These are phyloP conservation scores for Neogale vison DNA, from an alignment of 2,113 vertebrate genomes.

Conservation along the genomic window DNA sequence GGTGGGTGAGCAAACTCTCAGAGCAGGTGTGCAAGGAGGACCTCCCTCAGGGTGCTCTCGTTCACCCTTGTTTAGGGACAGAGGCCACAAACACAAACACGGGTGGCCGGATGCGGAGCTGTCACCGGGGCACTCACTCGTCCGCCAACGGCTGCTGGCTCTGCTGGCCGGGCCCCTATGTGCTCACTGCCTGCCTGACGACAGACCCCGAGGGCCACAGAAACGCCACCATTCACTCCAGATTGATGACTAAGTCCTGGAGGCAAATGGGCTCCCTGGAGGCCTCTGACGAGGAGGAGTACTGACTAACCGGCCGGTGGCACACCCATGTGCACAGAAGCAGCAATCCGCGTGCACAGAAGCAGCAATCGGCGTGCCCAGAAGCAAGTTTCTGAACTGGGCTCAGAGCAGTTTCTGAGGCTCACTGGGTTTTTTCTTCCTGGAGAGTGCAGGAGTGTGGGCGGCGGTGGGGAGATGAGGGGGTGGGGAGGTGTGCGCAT, in stretches of 20 bases:
- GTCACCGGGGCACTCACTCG: too few species aligned
- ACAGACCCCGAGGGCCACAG: not conserved
- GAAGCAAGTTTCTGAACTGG: not conserved
- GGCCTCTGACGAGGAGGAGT: not conserved
- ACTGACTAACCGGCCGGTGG: not conserved
- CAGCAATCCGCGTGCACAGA: not conserved
- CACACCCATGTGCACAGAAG: rapidly evolving
- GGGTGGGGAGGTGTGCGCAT: too few species aligned
- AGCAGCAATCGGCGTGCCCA: not conserved
- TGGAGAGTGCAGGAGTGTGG: not conserved
- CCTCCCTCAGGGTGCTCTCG: not conserved
- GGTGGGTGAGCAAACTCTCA: not conserved
- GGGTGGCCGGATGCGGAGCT: not conserved
- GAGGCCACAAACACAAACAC: not conserved
- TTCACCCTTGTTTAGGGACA: not conserved
- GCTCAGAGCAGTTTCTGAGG: not conserved
- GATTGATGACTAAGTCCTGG: not conserved
- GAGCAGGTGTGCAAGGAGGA: not conserved
- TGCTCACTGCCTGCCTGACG: not conserved
- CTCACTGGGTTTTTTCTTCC: not conserved
- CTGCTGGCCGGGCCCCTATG: not conserved
- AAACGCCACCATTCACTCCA: not conserved
- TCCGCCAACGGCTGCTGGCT: too few species aligned
- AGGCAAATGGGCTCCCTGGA: not conserved
- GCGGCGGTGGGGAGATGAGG: too few species aligned